These are phyloP conservation scores for Cryptocheilus praepositus DNA, from an alignment of 2,888 invertebrate genomes.

Conservation along the genomic window DNA sequence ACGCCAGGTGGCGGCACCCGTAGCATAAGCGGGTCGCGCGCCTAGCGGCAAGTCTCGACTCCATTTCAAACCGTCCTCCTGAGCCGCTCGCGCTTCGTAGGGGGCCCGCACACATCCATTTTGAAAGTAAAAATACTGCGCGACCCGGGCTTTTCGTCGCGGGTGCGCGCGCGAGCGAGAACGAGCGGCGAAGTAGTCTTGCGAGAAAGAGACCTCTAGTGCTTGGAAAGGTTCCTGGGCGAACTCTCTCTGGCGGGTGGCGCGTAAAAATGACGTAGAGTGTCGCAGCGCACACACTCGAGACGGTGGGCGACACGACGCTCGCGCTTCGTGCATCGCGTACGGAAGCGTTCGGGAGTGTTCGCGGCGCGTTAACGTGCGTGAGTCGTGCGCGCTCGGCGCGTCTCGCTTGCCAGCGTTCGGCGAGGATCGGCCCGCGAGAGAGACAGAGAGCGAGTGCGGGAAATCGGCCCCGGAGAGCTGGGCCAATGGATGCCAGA, in stretches of 20 bases:
- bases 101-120: slow-evolving; percentile 58
- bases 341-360: slow-evolving; percentile 28
- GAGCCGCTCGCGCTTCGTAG: slow-evolving; percentile 23
- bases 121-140: slow-evolving; percentile 71
- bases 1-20: slow-evolving; percentile 35
- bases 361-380: slow-evolving; percentile 44
- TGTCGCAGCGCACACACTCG: slow-evolving; percentile 34
- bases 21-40: slow-evolving; percentile 32
- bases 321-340: slow-evolving; percentile 39
- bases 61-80: slow-evolving; percentile 49
- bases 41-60: slow-evolving; percentile 31
- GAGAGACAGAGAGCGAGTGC: slow-evolving; percentile 42
- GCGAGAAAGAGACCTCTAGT: slow-evolving; percentile 30
- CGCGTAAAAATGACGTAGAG: slow-evolving; percentile 54
- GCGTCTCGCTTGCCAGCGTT: slow-evolving; percentile 31
- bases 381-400: slow-evolving; percentile 41
- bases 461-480: slow-evolving; percentile 59
- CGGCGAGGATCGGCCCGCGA: slow-evolving; percentile 18
- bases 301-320: slow-evolving; percentile 44
- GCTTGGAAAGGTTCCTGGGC: slow-evolving; percentile 29
- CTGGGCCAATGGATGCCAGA: slow-evolving; percentile 68
- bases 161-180: slow-evolving; percentile 39
- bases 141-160: slow-evolving; percentile 61
- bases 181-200: slow-evolving; percentile 32
- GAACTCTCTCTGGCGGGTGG: slow-evolving; percentile 36